phyloP scores from a whole-genome alignment of 2,113 vertebrate genomes.

The Cheilinus undulatus region DNA sequence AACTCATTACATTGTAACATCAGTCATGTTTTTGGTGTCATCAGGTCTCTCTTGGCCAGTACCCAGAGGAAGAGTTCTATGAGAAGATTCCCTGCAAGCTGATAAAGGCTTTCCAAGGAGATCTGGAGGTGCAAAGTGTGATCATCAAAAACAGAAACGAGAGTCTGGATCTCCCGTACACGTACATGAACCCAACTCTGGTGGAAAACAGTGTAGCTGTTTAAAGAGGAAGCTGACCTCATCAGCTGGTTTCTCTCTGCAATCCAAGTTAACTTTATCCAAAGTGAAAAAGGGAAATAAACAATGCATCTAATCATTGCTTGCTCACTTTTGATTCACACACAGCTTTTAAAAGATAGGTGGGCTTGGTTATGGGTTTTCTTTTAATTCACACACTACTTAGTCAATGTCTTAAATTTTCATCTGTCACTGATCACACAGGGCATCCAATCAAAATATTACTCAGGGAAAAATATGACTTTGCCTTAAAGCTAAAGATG shows the following conservation, averaged over 20 bases:
- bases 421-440: too few relatives aligned
- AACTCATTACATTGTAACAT: too few relatives aligned
- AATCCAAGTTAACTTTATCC: background rate
- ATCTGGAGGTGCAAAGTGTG: slow-evolving; percentile 31
- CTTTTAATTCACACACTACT: too few relatives aligned
- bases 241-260: background rate
- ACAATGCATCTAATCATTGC: background rate
- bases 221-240: slow-evolving; percentile 17
- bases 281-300: background rate
- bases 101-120: slow-evolving; percentile 43
- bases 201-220: slow-evolving; percentile 69
- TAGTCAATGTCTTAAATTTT: too few relatives aligned
- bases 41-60: slow-evolving; percentile 51
- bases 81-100: slow-evolving; percentile 40
- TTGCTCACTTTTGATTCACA: background rate
- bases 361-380: too few relatives aligned
- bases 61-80: slow-evolving; percentile 49
- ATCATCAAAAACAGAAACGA: slow-evolving; percentile 59
- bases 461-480: too few relatives aligned
- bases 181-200: slow-evolving; percentile 56
- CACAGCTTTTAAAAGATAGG: background rate
- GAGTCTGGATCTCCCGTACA: slow-evolving; percentile 47
- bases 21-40: slow-evolving; percentile 1
- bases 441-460: too few relatives aligned
- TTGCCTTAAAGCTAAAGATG: too few relatives aligned